Conservation (phyloP, 1,140 invertebrate species). For the Trigoniulus corallinus region DNA sequence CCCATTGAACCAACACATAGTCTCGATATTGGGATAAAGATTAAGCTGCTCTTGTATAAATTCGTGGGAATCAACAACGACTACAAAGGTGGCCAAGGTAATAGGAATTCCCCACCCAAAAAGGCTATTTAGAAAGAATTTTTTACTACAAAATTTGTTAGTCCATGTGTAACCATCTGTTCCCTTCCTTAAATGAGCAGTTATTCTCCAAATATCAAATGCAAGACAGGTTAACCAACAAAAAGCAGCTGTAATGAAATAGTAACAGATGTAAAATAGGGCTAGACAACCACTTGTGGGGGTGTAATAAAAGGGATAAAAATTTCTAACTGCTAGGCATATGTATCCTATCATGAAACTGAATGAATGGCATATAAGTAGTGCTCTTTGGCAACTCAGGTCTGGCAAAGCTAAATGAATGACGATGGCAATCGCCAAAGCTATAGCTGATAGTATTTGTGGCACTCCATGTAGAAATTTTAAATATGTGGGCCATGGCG, state of each 20-base stretch:
- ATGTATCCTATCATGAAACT: slow-evolving; percentile 7
- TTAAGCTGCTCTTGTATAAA: slow-evolving; percentile 7
- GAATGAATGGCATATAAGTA: background rate
- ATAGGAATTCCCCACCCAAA: slow-evolving; percentile 24
- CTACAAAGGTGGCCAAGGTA: slow-evolving; percentile 15
- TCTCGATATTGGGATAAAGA: slow-evolving; percentile 16
- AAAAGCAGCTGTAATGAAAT: slow-evolving; percentile 22
- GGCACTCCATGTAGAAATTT: background rate
- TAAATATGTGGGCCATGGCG: background rate
- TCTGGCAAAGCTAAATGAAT: background rate
- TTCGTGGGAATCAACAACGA: slow-evolving; percentile 17
- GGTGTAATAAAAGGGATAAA: background rate
- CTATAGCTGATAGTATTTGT: background rate
- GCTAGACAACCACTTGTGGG: background rate
- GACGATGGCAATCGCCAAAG: background rate
- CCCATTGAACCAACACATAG: slow-evolving; percentile 27
- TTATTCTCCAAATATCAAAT: slow-evolving; percentile 19
- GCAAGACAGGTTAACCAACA: slow-evolving; percentile 30
- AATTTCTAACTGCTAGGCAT: background rate
- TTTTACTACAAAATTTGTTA: background rate
- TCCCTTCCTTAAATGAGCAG: slow-evolving; percentile 6
- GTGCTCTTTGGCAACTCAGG: background rate
- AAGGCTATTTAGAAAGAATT: slow-evolving; percentile 15
- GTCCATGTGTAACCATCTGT: background rate
- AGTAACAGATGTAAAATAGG: background rate